Conservation (phyloP, 2,888 invertebrate genomes). For the Argyra leucocephala region DNA sequence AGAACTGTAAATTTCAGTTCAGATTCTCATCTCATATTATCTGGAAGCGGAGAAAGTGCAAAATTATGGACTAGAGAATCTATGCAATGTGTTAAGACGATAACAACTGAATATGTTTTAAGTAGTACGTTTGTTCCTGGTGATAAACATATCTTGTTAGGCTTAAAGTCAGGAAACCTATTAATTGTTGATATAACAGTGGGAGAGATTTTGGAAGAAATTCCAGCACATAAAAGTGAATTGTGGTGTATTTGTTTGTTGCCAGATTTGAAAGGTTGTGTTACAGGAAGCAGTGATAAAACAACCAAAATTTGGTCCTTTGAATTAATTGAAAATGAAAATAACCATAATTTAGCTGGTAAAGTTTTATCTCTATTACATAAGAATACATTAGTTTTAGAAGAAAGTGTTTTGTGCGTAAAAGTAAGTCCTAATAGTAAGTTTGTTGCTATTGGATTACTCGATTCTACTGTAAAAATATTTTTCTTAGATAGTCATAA, state of each 20-base stretch:
- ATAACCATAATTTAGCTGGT: slow-evolving; percentile 18
- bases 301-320: slow-evolving; percentile 92
- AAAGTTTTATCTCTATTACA: slow-evolving; percentile 69
- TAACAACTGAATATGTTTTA: slow-evolving; percentile 58
- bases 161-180: slow-evolving; percentile 73
- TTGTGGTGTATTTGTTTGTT: slow-evolving; percentile 68
- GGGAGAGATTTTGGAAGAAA: slow-evolving; percentile 68
- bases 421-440: slow-evolving; percentile 75
- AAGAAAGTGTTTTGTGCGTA: slow-evolving; percentile 77
- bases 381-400: slow-evolving; percentile 70
- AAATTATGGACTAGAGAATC: slow-evolving; percentile 84
- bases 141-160: slow-evolving; percentile 82
- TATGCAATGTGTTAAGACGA: slow-evolving; percentile 61
- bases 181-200: slow-evolving; percentile 76
- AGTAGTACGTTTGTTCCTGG: slow-evolving; percentile 61
- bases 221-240: slow-evolving; percentile 73
- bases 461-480: slow-evolving; percentile 91
- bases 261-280: slow-evolving; percentile 75
- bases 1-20: slow-evolving; percentile 80
- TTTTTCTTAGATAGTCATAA: slow-evolving; percentile 92
- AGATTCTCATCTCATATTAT: slow-evolving; percentile 77
- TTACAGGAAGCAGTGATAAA: slow-evolving; percentile 79
- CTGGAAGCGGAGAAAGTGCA: slow-evolving; percentile 76
- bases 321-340: slow-evolving; percentile 61
- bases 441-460: slow-evolving; percentile 77